phyloP scores from a whole-genome alignment of 2,113 vertebrate species.

The Camelus bactrianus region DNA sequence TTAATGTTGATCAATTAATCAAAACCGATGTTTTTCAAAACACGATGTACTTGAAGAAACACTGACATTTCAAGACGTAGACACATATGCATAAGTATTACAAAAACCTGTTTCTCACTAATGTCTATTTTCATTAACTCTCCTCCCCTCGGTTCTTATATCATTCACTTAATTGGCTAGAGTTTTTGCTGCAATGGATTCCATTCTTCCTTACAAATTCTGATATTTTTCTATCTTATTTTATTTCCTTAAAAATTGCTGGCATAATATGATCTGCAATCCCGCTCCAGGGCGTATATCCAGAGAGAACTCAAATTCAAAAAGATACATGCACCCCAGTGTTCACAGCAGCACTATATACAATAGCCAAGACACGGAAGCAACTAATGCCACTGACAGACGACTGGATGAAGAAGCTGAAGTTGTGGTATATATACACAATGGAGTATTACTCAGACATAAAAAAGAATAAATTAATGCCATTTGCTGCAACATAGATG shows the following conservation, averaged over 20 bases:
- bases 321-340: too few species aligned
- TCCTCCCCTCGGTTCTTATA: neutral
- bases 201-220: neutral
- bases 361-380: too few species aligned
- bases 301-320: too few species aligned
- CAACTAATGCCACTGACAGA: too few species aligned
- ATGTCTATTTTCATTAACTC: neutral
- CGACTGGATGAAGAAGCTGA: too few species aligned
- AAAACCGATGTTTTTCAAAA: neutral
- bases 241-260: neutral
- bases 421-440: too few species aligned
- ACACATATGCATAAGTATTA: neutral
- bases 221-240: neutral
- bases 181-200: neutral
- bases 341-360: too few species aligned
- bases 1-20: neutral
- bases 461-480: too few species aligned
- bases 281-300: too few species aligned
- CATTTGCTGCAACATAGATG: too few species aligned
- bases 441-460: too few species aligned
- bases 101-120: neutral
- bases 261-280: neutral
- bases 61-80: neutral
- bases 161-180: neutral
- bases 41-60: neutral